Evolutionary conservation across 2,113 vertebrate genomes (phyloP).

Genomic region (Apistogramma diplotaenia): DNA sequence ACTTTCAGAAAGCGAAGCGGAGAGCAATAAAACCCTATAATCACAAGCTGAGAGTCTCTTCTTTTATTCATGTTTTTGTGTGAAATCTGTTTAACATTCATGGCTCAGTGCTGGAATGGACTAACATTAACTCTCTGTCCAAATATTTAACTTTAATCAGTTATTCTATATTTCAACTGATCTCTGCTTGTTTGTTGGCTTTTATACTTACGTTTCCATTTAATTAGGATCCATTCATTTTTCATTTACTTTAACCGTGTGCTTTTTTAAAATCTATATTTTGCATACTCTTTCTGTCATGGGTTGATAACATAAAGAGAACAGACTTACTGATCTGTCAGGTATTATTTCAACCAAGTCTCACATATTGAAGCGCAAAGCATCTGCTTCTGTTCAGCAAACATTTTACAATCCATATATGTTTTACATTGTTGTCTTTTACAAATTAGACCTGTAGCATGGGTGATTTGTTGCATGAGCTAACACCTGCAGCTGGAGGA

Average conservation of each 20-base stretch:
- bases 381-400: slow-evolving; percentile 25
- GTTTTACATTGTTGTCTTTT: slow-evolving; percentile 71
- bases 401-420: slow-evolving; percentile 58
- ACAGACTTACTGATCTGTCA: slow-evolving; percentile 23
- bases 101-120: background rate
- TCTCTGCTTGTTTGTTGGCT: slow-evolving; percentile 44
- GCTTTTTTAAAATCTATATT: slow-evolving; percentile 4
- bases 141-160: slow-evolving; percentile 54
- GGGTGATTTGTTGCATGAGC: slow-evolving; percentile 63
- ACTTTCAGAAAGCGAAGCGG: slow-evolving; percentile 2
- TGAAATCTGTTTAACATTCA: slow-evolving; percentile 44
- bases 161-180: slow-evolving; percentile 22
- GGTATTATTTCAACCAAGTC: slow-evolving; percentile 1
- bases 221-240: slow-evolving; percentile 12
- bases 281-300: slow-evolving; percentile 6
- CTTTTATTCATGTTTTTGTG: slow-evolving; percentile 44
- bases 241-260: slow-evolving; percentile 7
- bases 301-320: slow-evolving; percentile 23
- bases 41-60: slow-evolving; percentile 21
- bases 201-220: slow-evolving; percentile 23
- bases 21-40: slow-evolving; percentile 6
- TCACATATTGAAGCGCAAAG: slow-evolving; percentile 23
- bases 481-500: slow-evolving; percentile 63
- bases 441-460: slow-evolving; percentile 67
- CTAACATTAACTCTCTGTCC: slow-evolving; percentile 22